A percentile compares a stretch with the other conserved stretches of the same genome.
These are phyloP conservation scores for Chunga burmeisteri DNA, from an alignment of 2,113 vertebrate species.

Conservation along the genomic window DNA sequence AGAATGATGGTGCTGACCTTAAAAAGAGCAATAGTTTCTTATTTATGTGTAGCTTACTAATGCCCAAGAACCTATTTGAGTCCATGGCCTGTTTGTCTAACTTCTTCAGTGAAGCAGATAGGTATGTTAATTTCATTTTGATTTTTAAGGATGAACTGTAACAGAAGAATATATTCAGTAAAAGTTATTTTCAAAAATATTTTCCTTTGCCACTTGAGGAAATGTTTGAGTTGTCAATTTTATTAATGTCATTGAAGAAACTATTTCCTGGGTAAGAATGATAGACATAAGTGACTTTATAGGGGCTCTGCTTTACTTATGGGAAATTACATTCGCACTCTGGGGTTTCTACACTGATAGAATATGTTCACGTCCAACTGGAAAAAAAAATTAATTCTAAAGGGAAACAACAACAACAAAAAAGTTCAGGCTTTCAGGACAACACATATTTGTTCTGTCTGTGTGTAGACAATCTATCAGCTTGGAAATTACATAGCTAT, in stretches of 20 bases:
- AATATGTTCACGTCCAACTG: conserved; percentile 60
- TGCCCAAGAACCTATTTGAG: neutral
- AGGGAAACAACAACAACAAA: conserved; percentile 47
- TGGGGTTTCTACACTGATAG: conserved; percentile 41
- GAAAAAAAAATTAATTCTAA: conserved; percentile 41
- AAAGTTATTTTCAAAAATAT: conserved; percentile 57
- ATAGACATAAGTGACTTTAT: conserved; percentile 48
- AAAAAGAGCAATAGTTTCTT: neutral
- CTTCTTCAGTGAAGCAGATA: neutral
- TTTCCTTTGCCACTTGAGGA: conserved; percentile 48
- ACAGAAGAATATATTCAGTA: conserved; percentile 57
- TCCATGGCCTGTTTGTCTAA: neutral
- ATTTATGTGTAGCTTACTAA: neutral
- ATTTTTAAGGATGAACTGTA: conserved; percentile 43
- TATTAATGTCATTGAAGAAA: conserved; percentile 52
- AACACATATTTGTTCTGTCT: conserved; percentile 47
- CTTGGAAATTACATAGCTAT: conserved; percentile 53
- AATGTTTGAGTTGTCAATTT: conserved; percentile 58
- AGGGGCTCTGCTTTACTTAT: conserved; percentile 42
- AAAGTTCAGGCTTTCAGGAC: conserved; percentile 43
- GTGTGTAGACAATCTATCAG: conserved; percentile 43
- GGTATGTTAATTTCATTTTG: conserved; percentile 44
- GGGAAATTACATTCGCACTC: conserved; percentile 68
- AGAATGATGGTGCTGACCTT: neutral
- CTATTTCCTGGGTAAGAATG: conserved; percentile 32